A percentile compares a stretch with the other conserved stretches of the same genome.
These are phyloP conservation scores for Notoglanidium macrostoma DNA, from an alignment of 2,797 vertebrate genomes.

Conservation along the genomic window DNA sequence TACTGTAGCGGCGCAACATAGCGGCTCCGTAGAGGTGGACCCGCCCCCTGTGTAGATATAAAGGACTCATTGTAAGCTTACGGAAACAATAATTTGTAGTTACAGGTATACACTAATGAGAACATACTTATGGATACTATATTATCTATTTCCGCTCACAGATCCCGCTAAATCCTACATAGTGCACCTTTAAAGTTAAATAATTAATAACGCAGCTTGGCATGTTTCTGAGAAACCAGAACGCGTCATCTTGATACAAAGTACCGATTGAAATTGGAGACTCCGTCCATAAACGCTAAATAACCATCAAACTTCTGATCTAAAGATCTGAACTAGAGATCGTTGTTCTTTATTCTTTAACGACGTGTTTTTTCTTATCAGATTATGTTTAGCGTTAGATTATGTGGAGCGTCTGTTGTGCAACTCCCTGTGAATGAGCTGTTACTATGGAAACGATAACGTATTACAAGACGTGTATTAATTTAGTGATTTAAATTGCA, in stretches of 20 bases:
- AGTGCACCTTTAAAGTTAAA: neutral
- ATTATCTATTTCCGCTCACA: too few species aligned
- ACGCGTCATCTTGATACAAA: neutral
- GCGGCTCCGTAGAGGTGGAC: too few species aligned
- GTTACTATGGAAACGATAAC: neutral
- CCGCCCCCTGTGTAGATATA: too few species aligned
- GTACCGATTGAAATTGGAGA: neutral
- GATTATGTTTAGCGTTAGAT: neutral
- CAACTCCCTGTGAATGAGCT: neutral
- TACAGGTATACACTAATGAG: too few species aligned
- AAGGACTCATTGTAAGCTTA: too few species aligned
- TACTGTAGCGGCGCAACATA: too few species aligned
- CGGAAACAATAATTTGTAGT: too few species aligned
- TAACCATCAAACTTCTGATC: neutral
- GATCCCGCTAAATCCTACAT: too few species aligned
- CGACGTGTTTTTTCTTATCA: too few species aligned
- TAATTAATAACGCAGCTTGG: neutral
- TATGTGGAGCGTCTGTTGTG: neutral
- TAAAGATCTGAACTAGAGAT: too few species aligned
- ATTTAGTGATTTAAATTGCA: neutral
- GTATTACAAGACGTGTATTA: neutral
- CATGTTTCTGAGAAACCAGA: neutral
- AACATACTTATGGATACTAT: too few species aligned
- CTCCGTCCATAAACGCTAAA: neutral
- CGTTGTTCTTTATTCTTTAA: too few species aligned